Evolutionary conservation across 35 echinoderm and acorn worm species (phyloP), one percentile per base, ranked within the genome.

Genomic region (Patiria miniata): DNA sequence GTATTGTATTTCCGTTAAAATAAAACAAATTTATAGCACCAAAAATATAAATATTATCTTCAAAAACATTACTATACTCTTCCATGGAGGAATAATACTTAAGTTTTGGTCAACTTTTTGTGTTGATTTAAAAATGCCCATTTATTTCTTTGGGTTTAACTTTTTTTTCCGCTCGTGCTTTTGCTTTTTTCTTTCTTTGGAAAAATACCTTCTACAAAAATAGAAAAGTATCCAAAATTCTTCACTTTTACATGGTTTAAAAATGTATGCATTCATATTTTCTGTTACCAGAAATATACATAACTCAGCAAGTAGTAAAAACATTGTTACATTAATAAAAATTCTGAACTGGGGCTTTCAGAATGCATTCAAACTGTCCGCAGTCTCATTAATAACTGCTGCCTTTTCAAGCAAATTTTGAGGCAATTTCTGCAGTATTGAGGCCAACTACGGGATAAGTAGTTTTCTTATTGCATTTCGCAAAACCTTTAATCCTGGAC

Each of bases 221-320:
- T 73, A 73, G 65, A 73, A 73, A 73, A 73, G 34, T 73, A 73
- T 73, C 65, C 65, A 73, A 73, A 73, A 73, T 73, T 73, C 65
- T 73, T 73, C 65, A 73, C 65, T 36, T 73, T 73, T 10, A 28
- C 34, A 73, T 47, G 12, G 12, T 4, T 47, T 47, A 47, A 47
- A 47, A 47, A 47, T 47, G 42, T 47, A 47, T 47, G 42, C 42
- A 12, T 47, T 47, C 42, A 6, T n/a, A 47, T 6, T 47, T 47
- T 47, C 12, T 47, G 42, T 47, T 6, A 47, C 42, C 42, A 47
- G 42, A 47, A 47, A 47, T 47, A 47, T 47, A 47, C 42, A 47
- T 4, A 47, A 47, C 12, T 47, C 42, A 47, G 12, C 42, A 47
- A 47, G 42, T 47, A 47, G 12, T 47, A 47, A 47, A 47, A 47